Conservation (phyloP, 2,888 invertebrate species). For the Branchipolynoe longqiensis region DNA sequence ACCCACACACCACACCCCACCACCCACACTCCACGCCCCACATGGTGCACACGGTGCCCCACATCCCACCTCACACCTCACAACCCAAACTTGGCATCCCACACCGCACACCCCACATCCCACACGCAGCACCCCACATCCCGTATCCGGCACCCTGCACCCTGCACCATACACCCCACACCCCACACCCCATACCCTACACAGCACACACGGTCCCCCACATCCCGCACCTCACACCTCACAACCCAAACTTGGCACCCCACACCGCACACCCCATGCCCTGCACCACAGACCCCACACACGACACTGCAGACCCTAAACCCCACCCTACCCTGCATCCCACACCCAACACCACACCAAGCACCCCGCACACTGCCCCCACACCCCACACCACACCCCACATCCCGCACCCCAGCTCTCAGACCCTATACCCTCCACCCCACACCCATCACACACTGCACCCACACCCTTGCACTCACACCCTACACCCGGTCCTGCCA, state of each 20-base stretch:
- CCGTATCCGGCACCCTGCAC: not conserved
- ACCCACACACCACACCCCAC: not conserved
- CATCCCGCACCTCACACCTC: not conserved
- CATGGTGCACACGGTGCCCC: not conserved
- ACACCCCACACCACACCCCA: not conserved
- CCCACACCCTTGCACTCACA: not conserved
- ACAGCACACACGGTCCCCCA: not conserved
- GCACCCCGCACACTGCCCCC: not conserved
- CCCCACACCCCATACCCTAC: not conserved
- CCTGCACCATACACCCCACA: not conserved
- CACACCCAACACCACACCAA: not conserved
- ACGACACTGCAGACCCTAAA: not conserved
- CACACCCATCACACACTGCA: not conserved
- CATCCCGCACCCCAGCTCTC: not conserved
- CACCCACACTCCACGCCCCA: not conserved
- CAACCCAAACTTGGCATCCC: not conserved
- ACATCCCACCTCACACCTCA: not conserved
- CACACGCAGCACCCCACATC: not conserved
- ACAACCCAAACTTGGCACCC: not conserved
- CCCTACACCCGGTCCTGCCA: not conserved
- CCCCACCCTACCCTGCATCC: not conserved
- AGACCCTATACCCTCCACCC: not conserved
- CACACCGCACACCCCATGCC: not conserved
- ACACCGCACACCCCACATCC: not conserved
- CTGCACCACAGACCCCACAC: not conserved